Percentiles rank a stretch among this genome's conserved stretches.
phyloP scores from a whole-genome alignment of 2,797 vertebrate species.

The Phrynocephalus forsythii region DNA sequence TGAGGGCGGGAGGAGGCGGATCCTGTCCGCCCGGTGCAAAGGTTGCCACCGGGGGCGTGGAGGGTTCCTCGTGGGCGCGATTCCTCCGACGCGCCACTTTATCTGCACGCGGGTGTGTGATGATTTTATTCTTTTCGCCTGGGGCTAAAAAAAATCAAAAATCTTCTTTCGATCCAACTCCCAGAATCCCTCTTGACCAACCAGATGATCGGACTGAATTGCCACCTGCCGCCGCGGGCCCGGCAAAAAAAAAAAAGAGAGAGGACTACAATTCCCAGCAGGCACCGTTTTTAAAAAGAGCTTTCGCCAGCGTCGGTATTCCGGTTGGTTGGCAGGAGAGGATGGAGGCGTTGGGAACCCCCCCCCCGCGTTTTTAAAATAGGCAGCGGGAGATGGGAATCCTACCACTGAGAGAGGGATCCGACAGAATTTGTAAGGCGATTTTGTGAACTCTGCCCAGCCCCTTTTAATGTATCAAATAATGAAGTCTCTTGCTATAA shows the following conservation, averaged over 20 bases:
- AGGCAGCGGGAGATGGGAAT: too few species aligned
- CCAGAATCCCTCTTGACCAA: background rate
- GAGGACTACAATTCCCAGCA: slow-evolving; percentile 5
- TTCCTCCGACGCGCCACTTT: background rate
- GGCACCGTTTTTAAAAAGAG: background rate
- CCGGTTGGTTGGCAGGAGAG: background rate
- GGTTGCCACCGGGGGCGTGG: background rate
- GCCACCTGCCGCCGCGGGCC: background rate
- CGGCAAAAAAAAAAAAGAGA: too few species aligned
- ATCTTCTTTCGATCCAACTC: background rate
- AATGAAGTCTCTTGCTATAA: too few species aligned
- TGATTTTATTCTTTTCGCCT: too few species aligned
- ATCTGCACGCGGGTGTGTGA: too few species aligned
- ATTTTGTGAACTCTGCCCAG: too few species aligned
- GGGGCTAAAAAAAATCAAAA: background rate
- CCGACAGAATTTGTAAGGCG: too few species aligned
- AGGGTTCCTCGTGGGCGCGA: background rate
- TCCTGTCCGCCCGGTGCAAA: background rate
- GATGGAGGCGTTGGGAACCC: too few species aligned
- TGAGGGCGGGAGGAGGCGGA: too few species aligned
- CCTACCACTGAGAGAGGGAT: too few species aligned
- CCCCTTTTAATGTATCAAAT: too few species aligned
- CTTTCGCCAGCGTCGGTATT: background rate
- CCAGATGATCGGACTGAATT: background rate
- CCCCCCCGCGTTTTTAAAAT: too few species aligned